A percentile compares a stretch with the other conserved stretches of the same genome.
Conservation (phyloP, 2,797 vertebrate species). For the Menidia menidia region DNA sequence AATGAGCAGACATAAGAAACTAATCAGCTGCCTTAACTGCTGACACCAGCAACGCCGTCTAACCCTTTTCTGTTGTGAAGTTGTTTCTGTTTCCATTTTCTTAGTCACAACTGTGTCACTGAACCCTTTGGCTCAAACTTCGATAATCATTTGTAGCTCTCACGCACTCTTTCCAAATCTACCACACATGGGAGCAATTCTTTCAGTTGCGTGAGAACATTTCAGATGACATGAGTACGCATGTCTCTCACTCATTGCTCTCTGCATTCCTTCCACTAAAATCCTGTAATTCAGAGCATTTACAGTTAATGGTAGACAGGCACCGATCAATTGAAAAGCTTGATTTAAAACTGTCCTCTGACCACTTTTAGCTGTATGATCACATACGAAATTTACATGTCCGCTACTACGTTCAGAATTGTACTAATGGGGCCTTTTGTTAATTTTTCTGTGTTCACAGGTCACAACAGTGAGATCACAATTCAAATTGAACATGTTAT, state of each 20-base stretch:
- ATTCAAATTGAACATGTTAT: no score
- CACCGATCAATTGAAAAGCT: constrained; percentile 6
- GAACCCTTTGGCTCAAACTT: constrained; percentile 38
- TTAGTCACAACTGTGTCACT: constrained; percentile 52
- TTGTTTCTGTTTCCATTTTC: constrained; percentile 37
- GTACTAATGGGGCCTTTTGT: not conserved
- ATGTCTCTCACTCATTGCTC: constrained; percentile 31
- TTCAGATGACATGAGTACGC: constrained; percentile 40
- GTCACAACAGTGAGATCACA: no score
- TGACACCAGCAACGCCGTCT: not conserved
- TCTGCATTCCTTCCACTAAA: constrained; percentile 43
- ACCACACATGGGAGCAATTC: constrained; percentile 64
- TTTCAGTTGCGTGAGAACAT: constrained; percentile 42
- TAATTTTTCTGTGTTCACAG: not conserved
- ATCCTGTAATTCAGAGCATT: constrained; percentile 34
- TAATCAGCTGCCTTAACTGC: not conserved
- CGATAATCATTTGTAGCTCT: constrained; percentile 49
- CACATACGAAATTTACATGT: not conserved
- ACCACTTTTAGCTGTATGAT: not conserved
- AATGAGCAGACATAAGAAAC: constrained; percentile 2
- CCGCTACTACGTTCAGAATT: constrained; percentile 12
- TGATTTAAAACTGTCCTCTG: constrained; percentile 6
- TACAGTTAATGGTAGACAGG: constrained; percentile 29
- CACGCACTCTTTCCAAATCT: constrained; percentile 52
- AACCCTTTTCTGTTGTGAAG: not conserved